A percentile compares a stretch with the other conserved stretches of the same genome.
Conservation (phyloP, 2,113 vertebrate species). For the Pteronura brasiliensis region DNA sequence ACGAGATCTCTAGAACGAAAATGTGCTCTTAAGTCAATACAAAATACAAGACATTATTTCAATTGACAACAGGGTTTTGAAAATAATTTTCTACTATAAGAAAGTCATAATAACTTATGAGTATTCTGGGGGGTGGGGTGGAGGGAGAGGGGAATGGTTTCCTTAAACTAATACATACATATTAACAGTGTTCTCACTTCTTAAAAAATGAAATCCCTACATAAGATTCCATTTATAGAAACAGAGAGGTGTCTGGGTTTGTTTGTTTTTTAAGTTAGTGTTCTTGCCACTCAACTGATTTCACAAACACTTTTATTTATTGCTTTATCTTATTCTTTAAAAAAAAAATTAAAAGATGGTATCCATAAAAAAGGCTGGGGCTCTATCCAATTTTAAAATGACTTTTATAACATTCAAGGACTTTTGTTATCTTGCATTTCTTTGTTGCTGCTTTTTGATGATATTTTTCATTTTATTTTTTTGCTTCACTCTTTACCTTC, state of each 20-base stretch:
- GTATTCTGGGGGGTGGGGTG: neutral
- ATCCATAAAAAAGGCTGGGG: neutral
- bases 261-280: neutral
- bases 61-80: neutral
- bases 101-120: neutral
- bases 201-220: neutral
- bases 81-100: slow-evolving; percentile 15
- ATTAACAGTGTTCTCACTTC: neutral
- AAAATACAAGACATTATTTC: slow-evolving; percentile 39
- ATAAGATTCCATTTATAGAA: neutral
- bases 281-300: neutral
- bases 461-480: neutral
- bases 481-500: neutral
- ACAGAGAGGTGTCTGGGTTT: neutral
- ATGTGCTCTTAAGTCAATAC: neutral
- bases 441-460: neutral
- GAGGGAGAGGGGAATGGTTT: neutral
- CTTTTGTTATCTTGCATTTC: neutral
- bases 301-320: neutral
- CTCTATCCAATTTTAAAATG: neutral
- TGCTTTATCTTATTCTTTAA: neutral
- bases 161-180: neutral
- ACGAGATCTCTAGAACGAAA: neutral
- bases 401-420: neutral
- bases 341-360: neutral